Percentiles rank a stretch among this genome's conserved stretches.
Conservation (phyloP, 1,140 invertebrate species). For the Bombus vancouverensis region DNA sequence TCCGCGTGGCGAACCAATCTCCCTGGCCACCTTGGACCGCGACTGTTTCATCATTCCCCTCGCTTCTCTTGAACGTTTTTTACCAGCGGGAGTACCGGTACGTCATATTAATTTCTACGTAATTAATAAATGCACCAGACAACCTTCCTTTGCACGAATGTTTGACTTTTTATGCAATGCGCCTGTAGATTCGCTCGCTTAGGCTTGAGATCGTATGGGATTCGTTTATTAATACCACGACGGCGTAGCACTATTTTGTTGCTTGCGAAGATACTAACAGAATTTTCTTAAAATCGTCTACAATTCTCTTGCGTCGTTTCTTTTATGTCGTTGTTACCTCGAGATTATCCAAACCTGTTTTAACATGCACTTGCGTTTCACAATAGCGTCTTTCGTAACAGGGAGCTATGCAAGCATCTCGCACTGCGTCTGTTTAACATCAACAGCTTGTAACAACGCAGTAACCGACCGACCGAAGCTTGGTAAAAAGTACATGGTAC, state of each 20-base stretch:
- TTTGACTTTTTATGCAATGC: not conserved
- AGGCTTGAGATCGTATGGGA: not conserved
- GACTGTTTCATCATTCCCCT: conserved; percentile 96
- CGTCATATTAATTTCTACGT: conserved; percentile 48
- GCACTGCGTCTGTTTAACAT: not conserved
- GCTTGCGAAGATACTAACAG: not conserved
- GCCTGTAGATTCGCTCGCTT: not conserved
- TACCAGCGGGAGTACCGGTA: conserved; percentile 93
- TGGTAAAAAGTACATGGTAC: not conserved
- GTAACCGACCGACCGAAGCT: not conserved
- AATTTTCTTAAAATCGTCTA: not conserved
- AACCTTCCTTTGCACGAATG: not conserved
- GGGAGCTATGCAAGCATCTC: not conserved
- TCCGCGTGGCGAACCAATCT: conserved; percentile 86
- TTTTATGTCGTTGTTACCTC: not conserved
- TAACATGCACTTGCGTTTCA: not conserved
- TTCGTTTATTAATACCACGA: not conserved
- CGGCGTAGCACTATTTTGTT: not conserved
- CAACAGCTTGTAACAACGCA: not conserved
- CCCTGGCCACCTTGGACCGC: conserved; percentile 89
- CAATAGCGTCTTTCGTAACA: not conserved
- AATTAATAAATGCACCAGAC: not conserved
- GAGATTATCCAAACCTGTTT: not conserved
- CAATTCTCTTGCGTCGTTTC: not conserved
- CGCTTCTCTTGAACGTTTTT: conserved; percentile 91